Base-by-base conservation (phyloP, 1,140 invertebrate genomes). In the Mercenaria mercenaria region DNA sequence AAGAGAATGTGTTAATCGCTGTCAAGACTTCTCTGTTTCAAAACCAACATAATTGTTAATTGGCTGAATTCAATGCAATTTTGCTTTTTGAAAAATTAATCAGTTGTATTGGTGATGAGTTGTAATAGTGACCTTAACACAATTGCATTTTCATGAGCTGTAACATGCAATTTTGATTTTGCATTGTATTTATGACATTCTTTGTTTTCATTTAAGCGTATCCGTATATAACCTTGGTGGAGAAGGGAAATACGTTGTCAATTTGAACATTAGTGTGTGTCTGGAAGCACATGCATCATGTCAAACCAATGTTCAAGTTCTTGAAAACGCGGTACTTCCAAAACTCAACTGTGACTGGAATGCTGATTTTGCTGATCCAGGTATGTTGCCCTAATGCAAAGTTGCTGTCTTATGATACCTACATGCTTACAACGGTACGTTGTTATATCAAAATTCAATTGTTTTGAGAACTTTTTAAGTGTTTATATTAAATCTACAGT, bases 291-390 rank as follows among this genome's bases (percentile, higher is more conserved):
- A 50, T 86, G 32, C 56, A 26, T 11, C 59, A 37, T 91, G 89
- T 88, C 41, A 81, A 23, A 37, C 47, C 13, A 61, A 39, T 32
- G n/a, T 87, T 11, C 43, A 77, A 37, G 59, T 91, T 47, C 64
- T 91, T 15, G 61, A 26, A 23, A 69, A 87, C 47, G 69, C 77
- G 10, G 29, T 76, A 29, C 43, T 91, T 37, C 89, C 89, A 41
- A 87, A 91, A 43, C n/a, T 67, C 2, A 18, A 43, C 43, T 91
- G 89, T 64, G 64, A 81, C 41, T 91, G 89, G 89, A 83, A 69
- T 41, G 47, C 29, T 47, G 47, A 72, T 18, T 86, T 86, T 47
- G 29, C 1, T n/a, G 72, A 86, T 13, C 29, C 43, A 76, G 69
- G 84, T 86, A 86, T 37, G 11, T n/a, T n/a, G n/a, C n/a, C n/a